phyloP scores from a whole-genome alignment of 2,888 invertebrate genomes.

The Synanthedon myopaeformis region DNA sequence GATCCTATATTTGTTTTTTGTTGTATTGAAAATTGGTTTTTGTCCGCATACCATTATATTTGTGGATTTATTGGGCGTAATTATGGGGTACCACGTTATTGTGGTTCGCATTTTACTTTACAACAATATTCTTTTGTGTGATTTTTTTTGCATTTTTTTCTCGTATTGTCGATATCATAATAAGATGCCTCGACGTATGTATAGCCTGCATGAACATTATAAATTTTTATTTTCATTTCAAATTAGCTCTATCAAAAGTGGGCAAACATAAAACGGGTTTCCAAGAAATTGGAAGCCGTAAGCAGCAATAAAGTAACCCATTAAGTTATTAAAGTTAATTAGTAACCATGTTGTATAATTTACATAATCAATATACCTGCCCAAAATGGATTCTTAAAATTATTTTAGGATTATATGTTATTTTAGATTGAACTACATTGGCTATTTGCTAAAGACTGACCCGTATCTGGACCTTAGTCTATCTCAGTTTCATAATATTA shows the following conservation, averaged over 20 bases:
- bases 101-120: slow-evolving; percentile 16
- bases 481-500: no score
- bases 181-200: slow-evolving; percentile 15
- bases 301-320: background rate
- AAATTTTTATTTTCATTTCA: slow-evolving; percentile 10
- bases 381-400: no score
- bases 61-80: slow-evolving; percentile 48
- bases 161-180: slow-evolving; percentile 12
- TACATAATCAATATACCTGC: no score
- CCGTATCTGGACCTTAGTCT: no score
- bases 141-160: slow-evolving; percentile 16
- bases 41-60: slow-evolving; percentile 15
- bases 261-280: background rate
- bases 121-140: slow-evolving; percentile 2
- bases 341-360: no score
- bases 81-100: slow-evolving; percentile 35
- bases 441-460: no score
- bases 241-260: slow-evolving; percentile 1
- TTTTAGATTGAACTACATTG: no score
- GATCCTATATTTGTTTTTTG: slow-evolving; percentile 13
- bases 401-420: no score
- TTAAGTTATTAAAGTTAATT: background rate
- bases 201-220: slow-evolving; percentile 13
- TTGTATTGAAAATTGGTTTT: slow-evolving; percentile 28
- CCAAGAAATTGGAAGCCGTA: background rate